phyloP scores from a whole-genome alignment of 53 echinoderm and acorn worm species.

The Henricia sp. region DNA sequence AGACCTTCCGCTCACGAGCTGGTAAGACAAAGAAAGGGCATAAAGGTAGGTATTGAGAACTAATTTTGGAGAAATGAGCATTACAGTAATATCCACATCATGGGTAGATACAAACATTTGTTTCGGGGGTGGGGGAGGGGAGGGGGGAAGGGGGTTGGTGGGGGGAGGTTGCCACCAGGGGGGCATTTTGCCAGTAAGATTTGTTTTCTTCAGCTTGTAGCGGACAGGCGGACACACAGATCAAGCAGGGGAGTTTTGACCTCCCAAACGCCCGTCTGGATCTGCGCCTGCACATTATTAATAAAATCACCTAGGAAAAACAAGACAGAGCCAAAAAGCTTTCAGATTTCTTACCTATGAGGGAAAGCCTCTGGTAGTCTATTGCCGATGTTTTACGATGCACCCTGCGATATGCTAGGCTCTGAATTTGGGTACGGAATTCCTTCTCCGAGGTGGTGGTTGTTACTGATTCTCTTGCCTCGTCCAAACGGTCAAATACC shows the following conservation, averaged over 20 bases:
- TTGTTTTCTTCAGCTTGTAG: no score
- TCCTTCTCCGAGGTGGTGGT: slow-evolving; percentile 93
- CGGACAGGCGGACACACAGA: no score
- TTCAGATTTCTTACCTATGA: slow-evolving; percentile 66
- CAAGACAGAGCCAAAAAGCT: no score
- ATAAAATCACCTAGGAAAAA: no score
- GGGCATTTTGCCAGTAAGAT: no score
- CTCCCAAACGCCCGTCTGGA: no score
- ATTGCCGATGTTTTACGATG: slow-evolving; percentile 75
- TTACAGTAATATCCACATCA: no score
- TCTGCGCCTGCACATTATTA: no score
- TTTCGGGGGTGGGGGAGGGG: not conserved
- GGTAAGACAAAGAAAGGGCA: not conserved
- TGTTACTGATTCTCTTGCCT: slow-evolving; percentile 65
- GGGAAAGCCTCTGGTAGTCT: slow-evolving; percentile 85
- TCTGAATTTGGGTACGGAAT: slow-evolving; percentile 73
- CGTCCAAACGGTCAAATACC: slow-evolving; percentile 43
- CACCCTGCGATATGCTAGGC: slow-evolving; percentile 69
- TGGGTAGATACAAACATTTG: no score
- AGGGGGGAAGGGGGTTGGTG: not conserved
- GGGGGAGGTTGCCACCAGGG: no score
- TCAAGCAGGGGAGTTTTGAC: no score
- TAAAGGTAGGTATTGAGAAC: not conserved
- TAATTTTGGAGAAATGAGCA: no score
- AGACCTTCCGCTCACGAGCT: slow-evolving; percentile 84